Percentiles rank a stretch among this genome's conserved stretches.
phyloP scores from a whole-genome alignment of 2,888 invertebrate genomes.

The Disparrhopalites patrizii region DNA sequence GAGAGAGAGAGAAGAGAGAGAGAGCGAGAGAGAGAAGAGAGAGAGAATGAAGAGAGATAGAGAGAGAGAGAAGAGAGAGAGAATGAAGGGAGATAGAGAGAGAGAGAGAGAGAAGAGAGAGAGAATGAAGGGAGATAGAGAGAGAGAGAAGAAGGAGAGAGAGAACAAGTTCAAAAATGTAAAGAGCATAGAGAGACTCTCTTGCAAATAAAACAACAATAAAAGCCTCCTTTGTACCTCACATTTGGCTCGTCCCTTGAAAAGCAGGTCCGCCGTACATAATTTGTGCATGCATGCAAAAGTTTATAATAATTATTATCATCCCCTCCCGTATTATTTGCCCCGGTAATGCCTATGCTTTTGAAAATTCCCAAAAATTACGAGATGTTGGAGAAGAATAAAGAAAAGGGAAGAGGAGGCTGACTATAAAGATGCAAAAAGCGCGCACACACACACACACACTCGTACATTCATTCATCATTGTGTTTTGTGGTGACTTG shows the following conservation, averaged over 20 bases:
- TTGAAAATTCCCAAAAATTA: background rate
- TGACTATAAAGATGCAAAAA: no score
- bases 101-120: background rate
- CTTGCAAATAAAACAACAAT: background rate
- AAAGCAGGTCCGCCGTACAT: no score
- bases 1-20: background rate
- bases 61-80: no score
- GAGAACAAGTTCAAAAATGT: background rate
- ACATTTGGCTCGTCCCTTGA: no score
- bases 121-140: background rate
- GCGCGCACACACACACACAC: no score
- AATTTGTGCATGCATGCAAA: no score
- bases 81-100: background rate
- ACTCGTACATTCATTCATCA: constrained; percentile 2
- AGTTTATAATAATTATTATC: no score
- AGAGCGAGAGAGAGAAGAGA: background rate
- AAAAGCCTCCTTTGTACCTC: no score
- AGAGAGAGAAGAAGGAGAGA: background rate
- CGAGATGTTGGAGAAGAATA: background rate
- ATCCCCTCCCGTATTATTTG: no score
- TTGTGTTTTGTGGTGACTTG: background rate
- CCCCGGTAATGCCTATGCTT: no score
- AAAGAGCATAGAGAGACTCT: background rate
- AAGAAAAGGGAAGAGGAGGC: no score
- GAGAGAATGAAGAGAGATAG: constrained; percentile 1